Conservation (phyloP, 1,140 invertebrate species). For the Scaptomyza pallida region DNA sequence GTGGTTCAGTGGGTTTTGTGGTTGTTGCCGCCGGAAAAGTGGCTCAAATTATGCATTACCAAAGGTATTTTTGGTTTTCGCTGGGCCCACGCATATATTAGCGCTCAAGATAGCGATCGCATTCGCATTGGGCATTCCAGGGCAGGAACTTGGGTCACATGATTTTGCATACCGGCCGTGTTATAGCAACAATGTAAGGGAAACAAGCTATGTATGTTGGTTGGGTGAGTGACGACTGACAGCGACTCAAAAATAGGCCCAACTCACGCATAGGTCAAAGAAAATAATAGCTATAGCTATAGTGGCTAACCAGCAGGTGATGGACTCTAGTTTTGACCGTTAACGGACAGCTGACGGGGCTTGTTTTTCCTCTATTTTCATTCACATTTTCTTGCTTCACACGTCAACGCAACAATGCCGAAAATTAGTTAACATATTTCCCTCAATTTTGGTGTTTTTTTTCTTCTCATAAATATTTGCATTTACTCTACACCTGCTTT, state of each 20-base stretch:
- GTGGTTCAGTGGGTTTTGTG: slow-evolving; percentile 27
- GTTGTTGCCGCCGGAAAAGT: slow-evolving; percentile 70
- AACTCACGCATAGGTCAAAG: slow-evolving; percentile 60
- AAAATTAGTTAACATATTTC: slow-evolving; percentile 81
- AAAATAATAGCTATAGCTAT: neutral
- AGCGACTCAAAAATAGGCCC: slow-evolving; percentile 70
- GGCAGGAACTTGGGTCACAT: slow-evolving; percentile 50
- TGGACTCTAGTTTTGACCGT: slow-evolving; percentile 33
- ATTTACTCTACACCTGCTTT: slow-evolving; percentile 48
- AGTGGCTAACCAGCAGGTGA: slow-evolving; percentile 44
- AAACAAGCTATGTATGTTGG: slow-evolving; percentile 20
- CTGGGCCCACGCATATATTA: slow-evolving; percentile 64
- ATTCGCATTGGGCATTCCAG: neutral
- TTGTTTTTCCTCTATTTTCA: too few relatives aligned
- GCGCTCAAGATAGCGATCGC: slow-evolving; percentile 67
- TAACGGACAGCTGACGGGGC: slow-evolving; percentile 3
- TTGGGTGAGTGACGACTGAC: slow-evolving; percentile 77
- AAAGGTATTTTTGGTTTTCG: slow-evolving; percentile 68
- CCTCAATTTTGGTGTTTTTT: slow-evolving; percentile 23
- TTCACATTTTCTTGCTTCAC: slow-evolving; percentile 47
- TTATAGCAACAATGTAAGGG: slow-evolving; percentile 22
- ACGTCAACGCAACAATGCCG: slow-evolving; percentile 80
- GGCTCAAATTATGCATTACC: slow-evolving; percentile 75
- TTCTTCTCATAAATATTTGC: slow-evolving; percentile 43
- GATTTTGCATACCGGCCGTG: slow-evolving; percentile 71